Conservation (phyloP, 2,797 vertebrate species). For the Enteromius afrohamiltoni region DNA sequence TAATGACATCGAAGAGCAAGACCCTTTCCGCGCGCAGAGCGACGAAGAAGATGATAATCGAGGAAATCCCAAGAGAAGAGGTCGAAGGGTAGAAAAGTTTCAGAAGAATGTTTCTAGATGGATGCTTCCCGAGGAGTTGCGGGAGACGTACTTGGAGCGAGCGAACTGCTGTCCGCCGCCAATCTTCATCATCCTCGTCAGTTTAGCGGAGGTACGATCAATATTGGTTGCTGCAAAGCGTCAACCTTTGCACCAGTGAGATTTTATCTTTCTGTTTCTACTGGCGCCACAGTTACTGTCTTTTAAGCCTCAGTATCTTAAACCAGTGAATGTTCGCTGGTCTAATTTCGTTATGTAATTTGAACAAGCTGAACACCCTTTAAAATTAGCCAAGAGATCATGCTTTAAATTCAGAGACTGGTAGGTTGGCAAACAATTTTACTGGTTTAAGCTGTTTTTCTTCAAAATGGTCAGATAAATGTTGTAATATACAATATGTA, state of each 20-base stretch:
- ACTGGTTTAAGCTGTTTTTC: neutral
- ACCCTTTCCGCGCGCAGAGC: constrained; percentile 60
- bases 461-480: neutral
- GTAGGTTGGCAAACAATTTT: neutral
- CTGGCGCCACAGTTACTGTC: neutral
- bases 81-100: constrained; percentile 74
- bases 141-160: constrained; percentile 79
- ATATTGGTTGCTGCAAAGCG: neutral
- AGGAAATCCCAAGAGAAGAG: constrained; percentile 34
- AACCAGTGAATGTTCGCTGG: neutral
- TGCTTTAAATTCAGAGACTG: no score
- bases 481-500: neutral
- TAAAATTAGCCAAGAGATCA: neutral
- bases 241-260: neutral
- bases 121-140: constrained; percentile 83
- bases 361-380: neutral
- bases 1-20: constrained; percentile 68
- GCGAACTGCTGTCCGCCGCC: constrained; percentile 89
- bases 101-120: constrained; percentile 80
- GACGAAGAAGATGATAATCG: constrained; percentile 3
- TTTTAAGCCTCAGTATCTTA: neutral
- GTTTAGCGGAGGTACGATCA: constrained; percentile 81
- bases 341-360: neutral
- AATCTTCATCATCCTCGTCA: constrained; percentile 88
- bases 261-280: neutral